A percentile compares a stretch with the other conserved stretches of the same genome.
phyloP scores from a whole-genome alignment of 2,797 vertebrate genomes.

The Nothura maculosa region DNA sequence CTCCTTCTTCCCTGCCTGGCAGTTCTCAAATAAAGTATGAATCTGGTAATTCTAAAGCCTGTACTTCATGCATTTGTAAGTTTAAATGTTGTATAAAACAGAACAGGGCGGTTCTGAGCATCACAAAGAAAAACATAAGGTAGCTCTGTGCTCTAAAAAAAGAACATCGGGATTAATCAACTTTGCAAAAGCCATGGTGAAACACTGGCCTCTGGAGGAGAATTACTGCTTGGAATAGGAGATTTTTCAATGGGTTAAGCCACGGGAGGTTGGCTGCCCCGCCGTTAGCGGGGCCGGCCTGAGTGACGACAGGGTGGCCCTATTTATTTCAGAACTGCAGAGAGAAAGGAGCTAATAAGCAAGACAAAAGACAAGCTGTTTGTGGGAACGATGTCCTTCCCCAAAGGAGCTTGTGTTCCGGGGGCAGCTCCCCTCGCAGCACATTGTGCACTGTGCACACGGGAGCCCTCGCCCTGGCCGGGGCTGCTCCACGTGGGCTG shows the following conservation, averaged over 20 bases:
- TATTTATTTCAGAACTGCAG: rapidly evolving
- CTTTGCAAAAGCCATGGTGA: rapidly evolving
- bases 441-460: neutral
- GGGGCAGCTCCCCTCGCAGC: neutral
- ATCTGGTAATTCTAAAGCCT: neutral
- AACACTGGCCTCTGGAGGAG: neutral
- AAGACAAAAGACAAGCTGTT: neutral
- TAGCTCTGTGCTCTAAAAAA: neutral
- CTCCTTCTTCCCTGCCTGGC: neutral
- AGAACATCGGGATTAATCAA: neutral
- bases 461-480: neutral
- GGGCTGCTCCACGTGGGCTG: neutral
- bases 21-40: neutral
- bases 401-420: neutral
- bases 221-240: neutral
- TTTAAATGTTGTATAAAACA: neutral
- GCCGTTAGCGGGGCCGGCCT: neutral
- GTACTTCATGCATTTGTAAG: neutral
- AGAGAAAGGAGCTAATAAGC: neutral
- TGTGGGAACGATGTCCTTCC: neutral
- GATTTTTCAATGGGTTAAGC: neutral
- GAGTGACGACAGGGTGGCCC: neutral
- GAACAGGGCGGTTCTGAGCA: neutral
- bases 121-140: neutral
- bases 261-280: neutral